phyloP scores from a whole-genome alignment of 1,140 invertebrate genomes.

The Meloidogyne floridensis region DNA sequence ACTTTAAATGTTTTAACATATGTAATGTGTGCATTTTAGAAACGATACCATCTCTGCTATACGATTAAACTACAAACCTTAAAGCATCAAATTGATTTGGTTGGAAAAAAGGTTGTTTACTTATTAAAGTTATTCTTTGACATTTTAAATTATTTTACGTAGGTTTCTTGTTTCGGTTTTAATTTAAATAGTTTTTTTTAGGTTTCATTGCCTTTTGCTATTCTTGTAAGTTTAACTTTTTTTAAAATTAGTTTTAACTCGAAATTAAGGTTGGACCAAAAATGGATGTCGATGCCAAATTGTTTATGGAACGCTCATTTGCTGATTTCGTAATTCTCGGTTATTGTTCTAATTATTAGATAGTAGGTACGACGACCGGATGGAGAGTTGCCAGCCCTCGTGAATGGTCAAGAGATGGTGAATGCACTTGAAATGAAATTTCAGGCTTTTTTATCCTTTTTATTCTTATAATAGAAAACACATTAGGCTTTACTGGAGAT shows the following conservation, averaged over 20 bases:
- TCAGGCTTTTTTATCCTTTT: constrained; percentile 41
- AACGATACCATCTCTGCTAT: constrained; percentile 63
- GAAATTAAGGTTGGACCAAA: constrained; percentile 55
- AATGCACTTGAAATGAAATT: constrained; percentile 65
- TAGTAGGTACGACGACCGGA: constrained; percentile 48
- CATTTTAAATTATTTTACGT: too few relatives aligned
- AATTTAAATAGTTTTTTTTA: background rate
- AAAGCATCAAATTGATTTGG: constrained; percentile 61
- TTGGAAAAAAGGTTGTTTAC: constrained; percentile 52
- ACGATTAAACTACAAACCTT: constrained; percentile 44
- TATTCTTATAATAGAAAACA: background rate
- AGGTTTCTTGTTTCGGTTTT: too few relatives aligned
- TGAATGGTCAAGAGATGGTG: constrained; percentile 59
- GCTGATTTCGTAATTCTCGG: constrained; percentile 53
- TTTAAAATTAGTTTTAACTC: background rate
- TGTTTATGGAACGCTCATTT: constrained; percentile 64
- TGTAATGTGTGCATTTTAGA: constrained; percentile 6
- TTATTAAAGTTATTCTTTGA: too few relatives aligned
- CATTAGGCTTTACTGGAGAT: constrained; percentile 60
- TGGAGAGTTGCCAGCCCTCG: constrained; percentile 53
- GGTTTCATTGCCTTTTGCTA: constrained; percentile 64
- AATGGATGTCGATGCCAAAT: constrained; percentile 63
- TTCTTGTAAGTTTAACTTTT: constrained; percentile 42
- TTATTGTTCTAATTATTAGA: background rate
- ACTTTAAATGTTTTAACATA: too few relatives aligned